phyloP scores from a whole-genome alignment of 2,797 vertebrate genomes.

The Saxicola maurus region DNA sequence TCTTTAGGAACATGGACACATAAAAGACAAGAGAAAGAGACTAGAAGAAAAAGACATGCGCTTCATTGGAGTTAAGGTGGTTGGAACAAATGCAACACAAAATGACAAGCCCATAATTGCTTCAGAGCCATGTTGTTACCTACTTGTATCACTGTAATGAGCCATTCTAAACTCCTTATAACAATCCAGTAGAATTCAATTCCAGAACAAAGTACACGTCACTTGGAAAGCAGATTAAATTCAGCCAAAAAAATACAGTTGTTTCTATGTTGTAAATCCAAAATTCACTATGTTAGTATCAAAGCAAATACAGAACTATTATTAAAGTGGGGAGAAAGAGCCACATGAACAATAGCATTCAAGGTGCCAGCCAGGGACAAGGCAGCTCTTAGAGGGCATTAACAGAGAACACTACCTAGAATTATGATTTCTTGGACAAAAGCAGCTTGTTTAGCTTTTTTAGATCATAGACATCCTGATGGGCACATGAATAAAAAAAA shows the following conservation, averaged over 20 bases:
- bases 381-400: not conserved
- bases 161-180: not conserved
- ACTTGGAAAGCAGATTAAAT: not conserved
- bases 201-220: not conserved
- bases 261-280: not conserved
- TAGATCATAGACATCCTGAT: not conserved
- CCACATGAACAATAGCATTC: not conserved
- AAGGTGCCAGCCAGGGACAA: not conserved
- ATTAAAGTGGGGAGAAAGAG: not conserved
- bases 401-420: not conserved
- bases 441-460: not conserved
- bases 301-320: not conserved
- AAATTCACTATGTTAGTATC: not conserved
- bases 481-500: not conserved
- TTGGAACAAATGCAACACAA: not conserved
- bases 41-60: not conserved
- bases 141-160: not conserved
- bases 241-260: not conserved
- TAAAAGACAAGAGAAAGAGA: not conserved
- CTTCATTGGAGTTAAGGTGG: not conserved
- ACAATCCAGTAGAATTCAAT: not conserved
- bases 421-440: not conserved
- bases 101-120: not conserved
- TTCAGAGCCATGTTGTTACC: not conserved
- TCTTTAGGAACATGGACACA: not conserved